Percentiles rank a stretch among this genome's conserved stretches.
phyloP scores from a whole-genome alignment of 2,797 vertebrate genomes.

The Cygnus olor region DNA sequence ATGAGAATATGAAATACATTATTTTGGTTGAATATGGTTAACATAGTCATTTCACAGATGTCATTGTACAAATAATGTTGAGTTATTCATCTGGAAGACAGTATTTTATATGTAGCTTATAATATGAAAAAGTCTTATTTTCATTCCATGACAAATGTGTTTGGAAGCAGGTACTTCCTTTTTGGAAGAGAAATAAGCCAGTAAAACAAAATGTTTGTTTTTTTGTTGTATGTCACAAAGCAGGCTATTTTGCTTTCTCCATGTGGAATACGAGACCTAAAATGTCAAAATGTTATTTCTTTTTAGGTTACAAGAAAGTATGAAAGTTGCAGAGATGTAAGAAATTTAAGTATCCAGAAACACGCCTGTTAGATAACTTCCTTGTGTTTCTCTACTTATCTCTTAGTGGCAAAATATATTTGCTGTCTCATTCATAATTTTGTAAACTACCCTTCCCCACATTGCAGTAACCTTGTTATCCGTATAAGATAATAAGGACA shows the following conservation, averaged over 20 bases:
- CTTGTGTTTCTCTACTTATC: not conserved
- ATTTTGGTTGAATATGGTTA: not conserved
- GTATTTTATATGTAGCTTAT: not conserved
- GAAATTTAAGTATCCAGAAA: not conserved
- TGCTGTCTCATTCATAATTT: not conserved
- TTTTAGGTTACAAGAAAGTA: not conserved
- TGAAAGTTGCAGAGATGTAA: rapidly evolving
- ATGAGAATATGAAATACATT: not conserved
- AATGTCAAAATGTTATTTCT: not conserved
- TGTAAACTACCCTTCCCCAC: not conserved
- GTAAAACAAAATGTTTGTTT: not conserved
- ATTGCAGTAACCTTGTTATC: not conserved
- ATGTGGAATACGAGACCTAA: not conserved
- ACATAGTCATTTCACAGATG: not conserved
- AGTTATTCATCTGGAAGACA: not conserved
- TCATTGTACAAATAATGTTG: not conserved
- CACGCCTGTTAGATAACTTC: not conserved
- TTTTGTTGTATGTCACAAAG: not conserved
- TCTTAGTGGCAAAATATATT: not conserved
- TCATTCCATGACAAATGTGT: not conserved
- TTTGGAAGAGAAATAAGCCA: not conserved
- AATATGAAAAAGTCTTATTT: not conserved
- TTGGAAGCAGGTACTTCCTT: not conserved
- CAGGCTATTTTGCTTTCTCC: not conserved
- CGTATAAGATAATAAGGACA: not conserved